Evolutionary conservation across 2,888 invertebrate species (phyloP), one percentile per base, ranked within the genome.

Genomic region (Polymixis lichenea): DNA sequence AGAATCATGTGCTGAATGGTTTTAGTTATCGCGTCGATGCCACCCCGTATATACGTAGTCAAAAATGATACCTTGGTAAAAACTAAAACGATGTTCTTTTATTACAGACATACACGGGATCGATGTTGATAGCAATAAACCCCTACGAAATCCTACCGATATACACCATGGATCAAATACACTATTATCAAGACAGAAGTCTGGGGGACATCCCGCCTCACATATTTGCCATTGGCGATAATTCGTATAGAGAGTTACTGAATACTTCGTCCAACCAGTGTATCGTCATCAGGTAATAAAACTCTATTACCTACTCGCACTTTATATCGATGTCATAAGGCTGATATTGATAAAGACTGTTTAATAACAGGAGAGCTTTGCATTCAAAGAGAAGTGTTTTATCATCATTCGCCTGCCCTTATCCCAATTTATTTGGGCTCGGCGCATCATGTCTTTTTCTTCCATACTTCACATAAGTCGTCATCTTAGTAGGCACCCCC

Each of bases 71-170:
- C 32, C 32, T 32, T 32, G 32, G 32, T 32, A 32, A 32, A 46
- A 25, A 25, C 15, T 25, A 25, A 56, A n/a, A 25, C 15, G 3
- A 38, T 72, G 3, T 64, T 46, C 58, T 75, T 77, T n/a, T 76
- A 73, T 93, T 94, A 53, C 94, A 99, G 99, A 99, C 99, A 0
- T 99, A 99, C 93, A 99, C 99, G 0, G 99, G 99, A 15, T 98
- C 98, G 2, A 99, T 99, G 97, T 97, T 99, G 90, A 98, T 99
- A 87, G 99, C 99, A 7, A 98, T 99, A 56, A 99, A 99, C 95
- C 99, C 99, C 0, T 99, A 99, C 92, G 98, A 99, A 95, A 97
- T 99, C 80, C 96, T 99, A 80, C 98, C 99, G n/a, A 99, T 99
- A 92, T 99, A 99, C 93, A 99, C 98, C 5, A 98, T 98, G 89